Conservation (phyloP, 2,797 vertebrate genomes). For the Oryzias sinensis region DNA sequence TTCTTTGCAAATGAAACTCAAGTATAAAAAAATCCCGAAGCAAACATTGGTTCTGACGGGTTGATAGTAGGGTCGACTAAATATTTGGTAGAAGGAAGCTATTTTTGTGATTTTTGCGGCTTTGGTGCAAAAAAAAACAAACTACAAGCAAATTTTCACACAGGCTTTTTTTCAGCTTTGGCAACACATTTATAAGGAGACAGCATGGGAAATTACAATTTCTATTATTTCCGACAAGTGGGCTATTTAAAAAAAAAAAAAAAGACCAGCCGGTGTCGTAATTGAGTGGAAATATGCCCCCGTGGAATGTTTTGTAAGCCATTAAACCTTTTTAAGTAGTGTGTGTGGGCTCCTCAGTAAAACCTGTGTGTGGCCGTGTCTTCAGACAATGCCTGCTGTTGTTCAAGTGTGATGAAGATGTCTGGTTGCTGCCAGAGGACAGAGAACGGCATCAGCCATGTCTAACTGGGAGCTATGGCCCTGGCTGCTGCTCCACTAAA, state of each 20-base stretch:
- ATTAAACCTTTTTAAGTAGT: conserved; percentile 41
- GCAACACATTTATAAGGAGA: not conserved
- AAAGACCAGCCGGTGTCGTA: conserved; percentile 10
- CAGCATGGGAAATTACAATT: conserved; percentile 15
- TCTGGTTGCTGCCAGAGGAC: conserved; percentile 46
- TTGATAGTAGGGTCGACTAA: too few species aligned
- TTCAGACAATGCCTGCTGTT: conserved; percentile 48
- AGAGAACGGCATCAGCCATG: conserved; percentile 28
- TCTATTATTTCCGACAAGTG: conserved; percentile 21
- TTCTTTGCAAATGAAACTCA: conserved; percentile 36
- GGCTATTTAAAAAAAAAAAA: conserved; percentile 17
- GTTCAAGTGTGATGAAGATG: conserved; percentile 63
- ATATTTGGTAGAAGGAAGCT: too few species aligned
- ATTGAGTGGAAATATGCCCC: conserved; percentile 20
- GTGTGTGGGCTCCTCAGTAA: conserved; percentile 52
- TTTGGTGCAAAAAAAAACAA: not conserved
- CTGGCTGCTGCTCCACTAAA: conserved; percentile 21
- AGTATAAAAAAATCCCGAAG: conserved; percentile 39
- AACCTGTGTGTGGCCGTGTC: conserved; percentile 59
- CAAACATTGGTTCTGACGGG: conserved; percentile 42
- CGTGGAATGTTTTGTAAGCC: conserved; percentile 23
- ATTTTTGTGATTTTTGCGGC: not conserved
- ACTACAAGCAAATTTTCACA: not conserved
- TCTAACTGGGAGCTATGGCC: conserved; percentile 40
- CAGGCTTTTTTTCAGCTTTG: too few species aligned